Evolutionary conservation across 2,113 vertebrate species (phyloP), one percentile per base, ranked within the genome.

Genomic region (Stigmatopora nigra): DNA sequence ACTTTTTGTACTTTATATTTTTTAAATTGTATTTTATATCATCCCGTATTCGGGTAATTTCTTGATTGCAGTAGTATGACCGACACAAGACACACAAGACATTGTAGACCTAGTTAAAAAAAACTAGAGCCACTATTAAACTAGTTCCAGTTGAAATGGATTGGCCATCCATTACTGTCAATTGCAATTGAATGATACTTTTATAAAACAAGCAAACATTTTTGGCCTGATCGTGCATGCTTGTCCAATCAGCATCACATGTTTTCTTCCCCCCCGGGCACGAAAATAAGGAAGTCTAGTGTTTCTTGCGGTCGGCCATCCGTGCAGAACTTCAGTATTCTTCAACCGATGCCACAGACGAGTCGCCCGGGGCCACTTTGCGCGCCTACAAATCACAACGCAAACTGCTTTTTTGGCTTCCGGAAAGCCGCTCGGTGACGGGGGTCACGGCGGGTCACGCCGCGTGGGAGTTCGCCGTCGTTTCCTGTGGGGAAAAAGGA

Each of bases 321-420:
- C 81, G 74, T 69, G 74, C 72, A 7, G 41, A 61, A 89, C 88
- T 88, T 90, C 88, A 84, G 80, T 83, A 86, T 89, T 89, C 41
- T 86, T 58, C 67, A 89, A 86, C 87, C 69, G 87, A 61, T 61
- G 38, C 17, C 8, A 60, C 7, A n/a, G 36, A 31, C 25, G 25
- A 19, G 41, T 4, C 1, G 8, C 19, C 59, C 20, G 6, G 6
- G 59, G 59, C 16, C 10, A 31, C 13, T 16, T 36, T 3, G 8
- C 31, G 17, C 16, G 25, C 25, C 25, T 31, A 31, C 13, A 16
- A 31, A 31, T 13, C 0, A 31, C 56, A 38, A 6, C 15, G 8
- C 25, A 3, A 36, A 17, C 31, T 14, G 41, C 4, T 56, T 53
- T 31, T 68, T 66, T 78, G 61, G n/a, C 2, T 59, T 65, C 51